Conservation (phyloP, 2,888 invertebrate genomes). For the Dasypogon diadema region DNA sequence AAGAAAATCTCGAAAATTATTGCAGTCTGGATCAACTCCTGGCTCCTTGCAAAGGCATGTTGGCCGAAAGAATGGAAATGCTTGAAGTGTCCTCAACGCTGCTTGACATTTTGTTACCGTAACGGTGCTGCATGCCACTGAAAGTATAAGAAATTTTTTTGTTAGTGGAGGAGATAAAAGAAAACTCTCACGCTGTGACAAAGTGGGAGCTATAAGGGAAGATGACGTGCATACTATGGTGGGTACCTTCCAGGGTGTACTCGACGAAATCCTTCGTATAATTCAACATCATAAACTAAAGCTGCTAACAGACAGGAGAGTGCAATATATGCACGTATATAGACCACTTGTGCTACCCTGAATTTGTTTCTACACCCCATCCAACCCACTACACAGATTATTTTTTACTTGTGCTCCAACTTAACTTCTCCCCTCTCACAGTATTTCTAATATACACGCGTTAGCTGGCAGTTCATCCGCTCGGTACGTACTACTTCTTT, state of each 20-base stretch:
- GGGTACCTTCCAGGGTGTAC: neutral
- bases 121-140: conserved; percentile 93
- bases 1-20: conserved; percentile 91
- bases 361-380: neutral
- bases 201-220: conserved; percentile 41
- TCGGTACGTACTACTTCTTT: neutral
- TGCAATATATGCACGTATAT: conserved; percentile 13
- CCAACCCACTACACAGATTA: neutral
- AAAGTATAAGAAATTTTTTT: conserved; percentile 62
- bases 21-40: conserved; percentile 91
- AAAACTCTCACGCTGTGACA: conserved; percentile 31
- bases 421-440: neutral
- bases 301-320: conserved; percentile 1
- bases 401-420: neutral
- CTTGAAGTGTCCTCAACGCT: conserved; percentile 87
- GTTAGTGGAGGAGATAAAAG: conserved; percentile 11
- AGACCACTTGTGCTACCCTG: neutral
- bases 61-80: conserved; percentile 93
- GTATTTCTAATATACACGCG: neutral
- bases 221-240: neutral
- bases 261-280: neutral
- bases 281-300: neutral
- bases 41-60: conserved; percentile 93
- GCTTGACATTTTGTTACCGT: conserved; percentile 95
- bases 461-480: conserved; percentile 13